phyloP scores from a whole-genome alignment of 2,113 vertebrate genomes.

The Ovis canadensis region DNA sequence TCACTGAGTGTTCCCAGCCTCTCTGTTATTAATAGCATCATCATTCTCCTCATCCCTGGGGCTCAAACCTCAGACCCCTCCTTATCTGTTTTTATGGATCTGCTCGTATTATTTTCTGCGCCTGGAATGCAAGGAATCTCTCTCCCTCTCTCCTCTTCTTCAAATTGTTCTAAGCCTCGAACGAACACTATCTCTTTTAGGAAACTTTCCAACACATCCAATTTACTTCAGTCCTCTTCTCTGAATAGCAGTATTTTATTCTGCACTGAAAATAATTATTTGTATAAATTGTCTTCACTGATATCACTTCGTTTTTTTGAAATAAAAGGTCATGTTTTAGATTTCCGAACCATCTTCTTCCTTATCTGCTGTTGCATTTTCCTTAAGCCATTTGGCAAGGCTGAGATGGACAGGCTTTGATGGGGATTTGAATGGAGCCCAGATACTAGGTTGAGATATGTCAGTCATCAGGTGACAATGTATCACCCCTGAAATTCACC shows the following conservation, averaged over 20 bases:
- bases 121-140: not conserved
- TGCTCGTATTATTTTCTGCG: not conserved
- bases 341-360: not conserved
- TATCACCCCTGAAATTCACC: not conserved
- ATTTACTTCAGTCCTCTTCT: not conserved
- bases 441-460: not conserved
- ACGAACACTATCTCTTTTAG: not conserved
- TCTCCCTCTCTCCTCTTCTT: not conserved
- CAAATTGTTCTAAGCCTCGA: not conserved
- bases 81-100: not conserved
- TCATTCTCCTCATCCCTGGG: not conserved
- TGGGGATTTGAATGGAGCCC: not conserved
- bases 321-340: not conserved
- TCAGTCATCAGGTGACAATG: not conserved
- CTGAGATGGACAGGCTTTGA: not conserved
- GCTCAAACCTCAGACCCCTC: not conserved
- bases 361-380: not conserved
- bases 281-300: not conserved
- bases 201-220: not conserved
- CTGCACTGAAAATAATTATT: not conserved
- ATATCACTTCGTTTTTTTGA: not conserved
- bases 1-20: not conserved
- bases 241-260: constrained; percentile 2
- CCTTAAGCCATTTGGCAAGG: not conserved
- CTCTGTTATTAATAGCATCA: constrained; percentile 8